Base-by-base conservation (phyloP, 2,888 invertebrate species). In the Gastrophysa polygoni region DNA sequence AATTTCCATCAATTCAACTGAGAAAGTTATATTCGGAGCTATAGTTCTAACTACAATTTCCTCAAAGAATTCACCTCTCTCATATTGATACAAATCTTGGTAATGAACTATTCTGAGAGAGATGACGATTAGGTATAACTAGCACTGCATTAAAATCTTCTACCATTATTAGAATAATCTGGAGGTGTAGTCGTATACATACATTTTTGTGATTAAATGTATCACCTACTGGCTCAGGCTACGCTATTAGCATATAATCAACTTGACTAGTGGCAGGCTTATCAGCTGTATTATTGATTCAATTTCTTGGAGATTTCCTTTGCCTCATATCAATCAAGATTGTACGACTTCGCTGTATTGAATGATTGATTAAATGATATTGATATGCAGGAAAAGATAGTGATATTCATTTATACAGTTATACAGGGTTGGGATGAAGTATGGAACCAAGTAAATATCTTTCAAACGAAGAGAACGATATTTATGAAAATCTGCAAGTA, bases 161-260 rank as follows among this genome's bases (percentile, higher is more conserved):
- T n/a, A n/a, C n/a, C 57, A 28, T 47, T 54, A 57, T 62, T 57
- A 58, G 54, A 62, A 62, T 62, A 62, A 62, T 62, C 58, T 57
- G 54, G 54, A 58, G 62, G 58, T 54, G 62, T 62, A 58, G 51
- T 47, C 47, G 47, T 47, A 28, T 60, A 47, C 49, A 28, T 60
- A 47, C 49, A 54, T 60, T 61, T 62, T 62, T 62, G 52, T 62
- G 58, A 62, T 62, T 62, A 62, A 57, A 61, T 7, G 44, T 56
- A 48, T 57, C 61, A 55, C 4, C 50, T 51, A 61, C 56, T 56
- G 56, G 61, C 61, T 61, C 44, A 56, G 50, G 32, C 32, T 11
- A 32, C 32, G 10, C 51, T 44, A 61, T 50, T 21, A 56, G 50
- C 61, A 56, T 51, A 44, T 61, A 51, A 56, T 55, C 61, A 56